Conservation (phyloP, 2,797 vertebrate genomes). For the Lepus townsendii region DNA sequence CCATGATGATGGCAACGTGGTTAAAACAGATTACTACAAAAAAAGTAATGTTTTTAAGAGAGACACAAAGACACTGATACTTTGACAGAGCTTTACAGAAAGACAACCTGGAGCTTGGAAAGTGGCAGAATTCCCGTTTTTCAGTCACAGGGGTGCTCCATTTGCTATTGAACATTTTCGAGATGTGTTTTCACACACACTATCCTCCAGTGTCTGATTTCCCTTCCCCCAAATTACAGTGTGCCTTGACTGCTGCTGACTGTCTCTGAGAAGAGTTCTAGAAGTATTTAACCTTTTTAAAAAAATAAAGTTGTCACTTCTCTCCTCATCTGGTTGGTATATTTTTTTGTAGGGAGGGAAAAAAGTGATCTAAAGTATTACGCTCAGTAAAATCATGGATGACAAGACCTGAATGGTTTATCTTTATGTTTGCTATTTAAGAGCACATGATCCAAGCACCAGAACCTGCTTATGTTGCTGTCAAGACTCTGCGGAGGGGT, state of each 20-base stretch:
- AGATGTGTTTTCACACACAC: slow-evolving; percentile 54
- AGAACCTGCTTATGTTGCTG: not conserved
- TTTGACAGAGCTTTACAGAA: slow-evolving; percentile 41
- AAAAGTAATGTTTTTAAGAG: slow-evolving; percentile 57
- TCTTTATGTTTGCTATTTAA: not conserved
- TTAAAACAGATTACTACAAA: slow-evolving; percentile 61
- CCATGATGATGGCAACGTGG: slow-evolving; percentile 43
- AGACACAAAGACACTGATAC: slow-evolving; percentile 25
- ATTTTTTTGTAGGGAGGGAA: not conserved
- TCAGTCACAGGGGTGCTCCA: not conserved
- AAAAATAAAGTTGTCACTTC: slow-evolving; percentile 40
- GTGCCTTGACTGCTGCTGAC: not conserved
- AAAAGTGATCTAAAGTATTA: slow-evolving; percentile 25
- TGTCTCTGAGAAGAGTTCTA: slow-evolving; percentile 60
- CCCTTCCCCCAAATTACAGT: not conserved
- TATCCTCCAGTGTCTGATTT: slow-evolving; percentile 4
- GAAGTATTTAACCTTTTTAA: slow-evolving; percentile 10
- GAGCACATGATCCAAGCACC: not conserved
- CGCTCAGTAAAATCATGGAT: slow-evolving; percentile 46
- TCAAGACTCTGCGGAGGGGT: not conserved
- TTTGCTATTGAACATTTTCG: slow-evolving; percentile 46
- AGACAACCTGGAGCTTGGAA: slow-evolving; percentile 47
- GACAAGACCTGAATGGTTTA: not conserved
- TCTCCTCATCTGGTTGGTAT: not conserved
- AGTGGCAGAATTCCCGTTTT: slow-evolving; percentile 35